Base-by-base conservation (phyloP, 2,113 vertebrate genomes). In the Plestiodon gilberti region DNA sequence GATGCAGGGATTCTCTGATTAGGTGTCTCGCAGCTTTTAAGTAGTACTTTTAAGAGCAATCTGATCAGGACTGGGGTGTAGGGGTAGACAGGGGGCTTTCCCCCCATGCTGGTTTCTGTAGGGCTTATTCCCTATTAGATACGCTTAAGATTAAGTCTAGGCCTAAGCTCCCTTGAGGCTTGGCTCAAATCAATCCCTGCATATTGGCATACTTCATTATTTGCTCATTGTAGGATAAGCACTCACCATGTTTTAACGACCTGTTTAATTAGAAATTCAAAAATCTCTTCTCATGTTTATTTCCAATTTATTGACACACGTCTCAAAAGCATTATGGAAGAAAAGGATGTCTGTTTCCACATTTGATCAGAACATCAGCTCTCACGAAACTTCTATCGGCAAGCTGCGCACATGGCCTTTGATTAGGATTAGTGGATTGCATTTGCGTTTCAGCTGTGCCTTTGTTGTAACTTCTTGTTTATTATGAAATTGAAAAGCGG, bases 231-330 rank as follows among this genome's bases (percentile, higher is more conserved):
- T 38, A 80, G 71, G 10, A 82, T 20, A 83, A 61, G 70, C 35
- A 40, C 52, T 61, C 23, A 61, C 13, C 52, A 15, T 79, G 52
- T 71, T 89, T 90, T 89, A 87, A 48, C 82, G 35, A 40, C 15
- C 57, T 83, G 85, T 91, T 84, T 75, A 92, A 89, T 94, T 85
- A 90, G 64, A 2, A 81, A 77, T 92, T 89, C 87, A 86, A 83
- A 57, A 78, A 40, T 35, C 5, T 70, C 10, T 74, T 85, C 59
- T 84, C 57, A 25, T 78, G 69, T n/a, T 86, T 69, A 52, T 43
- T 81, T 0, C 0, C 67, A 87, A 62, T 82, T 92, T 65, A 83
- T 84, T 62, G 83, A 69, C 38, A 70, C 33, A 40, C 23, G 1
- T 43, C 79, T 86, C 52, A 30, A 59, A 79, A 59, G 55, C 38